These are phyloP conservation scores for Cataglyphis hispanica DNA, from an alignment of 1,140 invertebrate species.

Conservation along the genomic window DNA sequence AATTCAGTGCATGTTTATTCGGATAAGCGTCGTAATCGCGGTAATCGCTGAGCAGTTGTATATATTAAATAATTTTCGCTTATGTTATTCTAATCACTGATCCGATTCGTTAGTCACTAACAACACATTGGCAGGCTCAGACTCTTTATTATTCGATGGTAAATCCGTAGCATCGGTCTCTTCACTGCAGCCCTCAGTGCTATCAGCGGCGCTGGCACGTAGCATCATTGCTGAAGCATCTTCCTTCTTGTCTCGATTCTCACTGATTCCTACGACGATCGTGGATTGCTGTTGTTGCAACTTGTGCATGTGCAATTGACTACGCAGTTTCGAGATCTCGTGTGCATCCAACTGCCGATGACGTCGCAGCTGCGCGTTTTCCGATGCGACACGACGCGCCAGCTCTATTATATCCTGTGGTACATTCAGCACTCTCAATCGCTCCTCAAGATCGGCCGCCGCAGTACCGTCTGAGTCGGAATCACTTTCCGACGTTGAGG, in stretches of 20 bases:
- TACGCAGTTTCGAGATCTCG: constrained; percentile 78
- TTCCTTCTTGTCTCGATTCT: constrained; percentile 68
- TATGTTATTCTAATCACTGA: constrained; percentile 66
- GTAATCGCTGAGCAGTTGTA: constrained; percentile 77
- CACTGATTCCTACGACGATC: not conserved
- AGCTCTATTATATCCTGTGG: constrained; percentile 81
- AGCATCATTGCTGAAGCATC: constrained; percentile 28
- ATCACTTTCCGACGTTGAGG: constrained; percentile 78
- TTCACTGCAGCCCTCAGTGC: constrained; percentile 79
- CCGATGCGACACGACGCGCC: constrained; percentile 75
- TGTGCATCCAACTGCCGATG: constrained; percentile 70
- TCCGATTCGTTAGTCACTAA: constrained; percentile 77
- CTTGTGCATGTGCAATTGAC: constrained; percentile 75
- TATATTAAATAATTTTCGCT: constrained; percentile 70
- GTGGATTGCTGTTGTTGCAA: constrained; percentile 58
- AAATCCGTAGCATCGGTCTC: constrained; percentile 67
- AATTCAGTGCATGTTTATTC: constrained; percentile 77
- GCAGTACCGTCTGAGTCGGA: constrained; percentile 76
- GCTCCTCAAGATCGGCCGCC: constrained; percentile 77
- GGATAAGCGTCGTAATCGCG: constrained; percentile 74
- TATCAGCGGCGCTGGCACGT: constrained; percentile 79
- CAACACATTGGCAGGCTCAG: constrained; percentile 67
- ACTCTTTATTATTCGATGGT: constrained; percentile 76
- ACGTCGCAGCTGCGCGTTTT: constrained; percentile 77
- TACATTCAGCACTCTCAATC: constrained; percentile 78